A percentile compares a stretch with the other conserved stretches of the same genome.
phyloP scores from a whole-genome alignment of 2,797 vertebrate genomes.

The Notolepis coatsorum region DNA sequence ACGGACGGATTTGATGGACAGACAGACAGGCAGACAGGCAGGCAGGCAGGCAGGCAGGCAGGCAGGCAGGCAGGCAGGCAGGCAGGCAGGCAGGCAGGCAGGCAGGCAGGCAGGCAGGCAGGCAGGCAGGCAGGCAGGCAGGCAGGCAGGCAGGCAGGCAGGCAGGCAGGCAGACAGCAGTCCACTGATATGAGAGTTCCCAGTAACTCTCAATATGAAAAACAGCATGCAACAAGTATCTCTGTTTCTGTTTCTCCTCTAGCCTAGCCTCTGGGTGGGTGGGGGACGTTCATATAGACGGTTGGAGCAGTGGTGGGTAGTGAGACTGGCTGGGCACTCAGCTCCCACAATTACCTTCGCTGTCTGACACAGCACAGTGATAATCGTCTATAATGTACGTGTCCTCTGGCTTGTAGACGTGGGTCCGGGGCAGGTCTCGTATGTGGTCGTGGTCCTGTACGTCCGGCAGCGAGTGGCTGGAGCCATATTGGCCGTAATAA shows the following conservation, averaged over 20 bases:
- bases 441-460: slow-evolving; percentile 98
- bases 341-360: slow-evolving; percentile 96
- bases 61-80: background rate
- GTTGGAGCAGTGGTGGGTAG: slow-evolving; percentile 79
- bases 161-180: slow-evolving; percentile 83
- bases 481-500: slow-evolving; percentile 90
- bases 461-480: slow-evolving; percentile 98
- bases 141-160: slow-evolving; percentile 57
- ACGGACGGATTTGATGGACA: slow-evolving; percentile 50
- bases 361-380: slow-evolving; percentile 99
- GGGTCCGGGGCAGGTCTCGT: slow-evolving; percentile 94
- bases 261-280: slow-evolving; percentile 83
- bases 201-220: slow-evolving; percentile 72
- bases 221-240: slow-evolving; percentile 81
- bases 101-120: slow-evolving; percentile 56
- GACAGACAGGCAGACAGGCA: slow-evolving; percentile 51
- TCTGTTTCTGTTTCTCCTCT: slow-evolving; percentile 71
- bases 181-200: slow-evolving; percentile 77
- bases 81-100: background rate
- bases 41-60: too few species aligned
- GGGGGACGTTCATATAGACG: slow-evolving; percentile 80
- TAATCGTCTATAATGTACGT: slow-evolving; percentile 98
- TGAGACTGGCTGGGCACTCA: slow-evolving; percentile 82
- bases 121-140: slow-evolving; percentile 66
- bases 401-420: slow-evolving; percentile 96